Base-by-base conservation (phyloP, 2,888 invertebrate genomes). In the Isoperla grammatica region DNA sequence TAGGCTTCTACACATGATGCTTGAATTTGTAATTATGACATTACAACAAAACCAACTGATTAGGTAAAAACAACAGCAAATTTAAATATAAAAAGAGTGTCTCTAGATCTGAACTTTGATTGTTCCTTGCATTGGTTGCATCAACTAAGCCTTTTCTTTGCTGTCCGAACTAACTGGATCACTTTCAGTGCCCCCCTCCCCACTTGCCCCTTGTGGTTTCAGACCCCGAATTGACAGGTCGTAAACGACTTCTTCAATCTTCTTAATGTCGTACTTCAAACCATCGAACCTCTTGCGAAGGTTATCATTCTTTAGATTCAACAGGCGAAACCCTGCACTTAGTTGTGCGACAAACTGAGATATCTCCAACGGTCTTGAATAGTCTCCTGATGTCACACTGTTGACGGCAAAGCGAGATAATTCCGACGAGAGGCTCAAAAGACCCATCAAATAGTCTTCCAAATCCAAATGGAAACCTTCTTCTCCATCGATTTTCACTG, bases 221-320 rank as follows among this genome's bases (percentile, higher is more conserved):
- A 92, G 76, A 0, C 91, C 91, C 20, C 93, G 77, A 65, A 93
- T 89, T 63, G 88, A 88, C 42, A 94, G 79, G 70, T 94, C 93
- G 69, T 93, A 93, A 0, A 90, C 91, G 0, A 94, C 88, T 72
- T 93, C 92, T 71, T 95, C 95, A 13, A 95, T 90, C 74, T 95
- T 95, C 74, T 95, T 95, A 19, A 95, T 87, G 70, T 95, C 94
- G 70, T 95, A 95, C 66, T 95, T 90, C 1, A 95, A 76, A 0
- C 84, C 87, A 75, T 95, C 95, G 68, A 88, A 95, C 12, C 89
- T 80, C 71, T 93, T 94, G 56, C 95, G 80, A 2, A 95, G 76
- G 5, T 84, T 82, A 71, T 95, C 95, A 74, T 95, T 96, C 74
- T 95, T 95, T 54, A 95, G 77, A 71, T 94, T 95, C 12, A 96